Evolutionary conservation across 2,797 vertebrate genomes (phyloP).

Genomic region (Carcharodon carcharias): DNA sequence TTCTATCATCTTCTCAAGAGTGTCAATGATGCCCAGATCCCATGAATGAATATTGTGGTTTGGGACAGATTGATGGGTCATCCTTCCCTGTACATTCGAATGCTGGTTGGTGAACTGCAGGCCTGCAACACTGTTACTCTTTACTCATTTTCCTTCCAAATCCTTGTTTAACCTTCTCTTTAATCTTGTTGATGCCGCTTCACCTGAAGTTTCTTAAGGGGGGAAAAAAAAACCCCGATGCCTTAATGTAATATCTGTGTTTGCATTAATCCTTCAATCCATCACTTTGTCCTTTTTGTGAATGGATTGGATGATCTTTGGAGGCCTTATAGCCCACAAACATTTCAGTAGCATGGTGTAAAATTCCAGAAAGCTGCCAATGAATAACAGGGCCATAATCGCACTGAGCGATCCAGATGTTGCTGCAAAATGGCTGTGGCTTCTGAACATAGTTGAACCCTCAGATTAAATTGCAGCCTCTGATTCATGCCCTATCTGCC

Average conservation of each 20-base stretch:
- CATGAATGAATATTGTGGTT: too few species aligned
- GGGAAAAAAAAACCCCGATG: neutral
- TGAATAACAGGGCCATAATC: neutral
- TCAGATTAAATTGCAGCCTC: neutral
- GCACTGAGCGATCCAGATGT: neutral
- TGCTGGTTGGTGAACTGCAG: neutral
- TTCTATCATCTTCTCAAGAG: neutral
- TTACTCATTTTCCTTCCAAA: neutral
- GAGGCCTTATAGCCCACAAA: neutral
- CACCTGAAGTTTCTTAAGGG: neutral
- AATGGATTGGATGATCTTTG: neutral
- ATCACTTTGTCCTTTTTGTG: neutral
- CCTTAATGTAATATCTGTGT: neutral
- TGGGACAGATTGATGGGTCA: too few species aligned
- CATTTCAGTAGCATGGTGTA: neutral
- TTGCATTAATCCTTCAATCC: neutral
- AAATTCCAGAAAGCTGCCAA: neutral
- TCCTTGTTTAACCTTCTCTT: neutral
- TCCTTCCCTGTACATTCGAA: neutral
- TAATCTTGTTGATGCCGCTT: neutral
- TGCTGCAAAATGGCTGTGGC: neutral
- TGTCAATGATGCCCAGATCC: neutral
- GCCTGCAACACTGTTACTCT: neutral
- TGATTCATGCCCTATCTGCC: neutral
- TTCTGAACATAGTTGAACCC: neutral